A percentile compares a stretch with the other conserved stretches of the same genome.
phyloP scores from a whole-genome alignment of 2,888 invertebrate species.

The Frankliniella intonsa region DNA sequence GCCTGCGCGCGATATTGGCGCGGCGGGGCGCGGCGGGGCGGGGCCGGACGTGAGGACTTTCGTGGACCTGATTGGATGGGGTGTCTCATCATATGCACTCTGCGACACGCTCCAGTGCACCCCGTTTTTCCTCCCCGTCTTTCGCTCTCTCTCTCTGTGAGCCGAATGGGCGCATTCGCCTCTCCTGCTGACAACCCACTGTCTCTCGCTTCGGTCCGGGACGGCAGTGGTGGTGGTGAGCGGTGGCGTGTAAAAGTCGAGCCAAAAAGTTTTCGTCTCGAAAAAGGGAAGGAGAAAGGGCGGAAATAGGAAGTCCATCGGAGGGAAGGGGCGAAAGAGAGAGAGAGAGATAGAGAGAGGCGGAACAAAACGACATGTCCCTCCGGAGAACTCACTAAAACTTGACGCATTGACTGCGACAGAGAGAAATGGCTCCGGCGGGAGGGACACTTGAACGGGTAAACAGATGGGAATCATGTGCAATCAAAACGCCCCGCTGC shows the following conservation, averaged over 20 bases:
- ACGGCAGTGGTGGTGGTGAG: background rate
- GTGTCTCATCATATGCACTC: too few species aligned
- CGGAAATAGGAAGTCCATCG: background rate
- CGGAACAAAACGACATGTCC: conserved; percentile 8
- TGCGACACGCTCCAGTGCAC: too few species aligned
- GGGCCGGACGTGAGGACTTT: too few species aligned
- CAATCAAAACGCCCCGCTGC: background rate
- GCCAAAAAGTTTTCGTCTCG: too few species aligned
- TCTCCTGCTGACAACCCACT: background rate
- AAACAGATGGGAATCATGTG: conserved; percentile 16
- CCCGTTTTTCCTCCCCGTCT: too few species aligned
- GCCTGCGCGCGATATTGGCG: too few species aligned
- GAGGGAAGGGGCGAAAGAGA: background rate
- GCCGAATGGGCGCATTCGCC: background rate
- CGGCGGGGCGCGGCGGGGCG: too few species aligned
- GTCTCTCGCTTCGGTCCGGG: background rate
- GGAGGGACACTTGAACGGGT: conserved; percentile 4
- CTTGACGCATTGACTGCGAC: conserved; percentile 15
- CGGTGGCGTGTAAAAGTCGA: too few species aligned
- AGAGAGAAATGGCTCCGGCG: conserved; percentile 1
- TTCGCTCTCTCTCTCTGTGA: background rate
- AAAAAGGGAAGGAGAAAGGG: background rate
- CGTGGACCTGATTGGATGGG: too few species aligned
- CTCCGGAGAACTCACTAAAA: conserved; percentile 13
- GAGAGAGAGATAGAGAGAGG: background rate